Evolutionary conservation across 1,140 invertebrate species (phyloP).

Genomic region (Meloidogyne chitwoodi): DNA sequence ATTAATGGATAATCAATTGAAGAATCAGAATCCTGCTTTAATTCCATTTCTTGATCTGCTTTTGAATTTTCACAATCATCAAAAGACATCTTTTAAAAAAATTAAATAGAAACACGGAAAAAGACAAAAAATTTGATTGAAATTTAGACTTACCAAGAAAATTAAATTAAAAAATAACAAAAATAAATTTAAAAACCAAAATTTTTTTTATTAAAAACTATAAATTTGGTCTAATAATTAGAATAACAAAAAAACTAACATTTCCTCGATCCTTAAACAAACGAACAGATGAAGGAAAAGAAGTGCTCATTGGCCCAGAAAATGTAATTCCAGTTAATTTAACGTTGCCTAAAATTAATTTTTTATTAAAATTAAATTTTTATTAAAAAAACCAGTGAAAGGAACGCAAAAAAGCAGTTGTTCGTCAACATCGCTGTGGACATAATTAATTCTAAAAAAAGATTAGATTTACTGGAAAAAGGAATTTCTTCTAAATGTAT

Average conservation of each 20-base stretch:
- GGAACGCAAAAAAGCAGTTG: conserved; percentile 91
- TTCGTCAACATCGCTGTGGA: conserved; percentile 88
- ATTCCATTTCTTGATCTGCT: conserved; percentile 85
- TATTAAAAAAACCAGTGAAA: conserved; percentile 72
- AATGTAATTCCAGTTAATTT: conserved; percentile 89
- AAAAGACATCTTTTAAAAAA: conserved; percentile 79
- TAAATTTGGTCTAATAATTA: too few species aligned
- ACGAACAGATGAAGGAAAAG: conserved; percentile 78
- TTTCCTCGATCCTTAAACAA: conserved; percentile 68
- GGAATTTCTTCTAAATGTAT: too few species aligned
- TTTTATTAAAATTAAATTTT: not conserved
- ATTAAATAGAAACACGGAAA: not conserved
- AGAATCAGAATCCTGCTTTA: conserved; percentile 74
- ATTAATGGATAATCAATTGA: conserved; percentile 79
- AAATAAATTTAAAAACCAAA: too few species aligned
- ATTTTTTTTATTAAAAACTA: too few species aligned
- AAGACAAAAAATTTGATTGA: too few species aligned
- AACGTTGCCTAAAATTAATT: conserved; percentile 65
- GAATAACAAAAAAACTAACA: conserved; percentile 21
- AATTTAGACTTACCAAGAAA: too few species aligned
- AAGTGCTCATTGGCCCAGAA: conserved; percentile 74
- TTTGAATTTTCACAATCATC: conserved; percentile 70
- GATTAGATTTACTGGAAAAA: not conserved
- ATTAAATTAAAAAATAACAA: too few species aligned
- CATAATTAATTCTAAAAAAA: conserved; percentile 68